These are phyloP conservation scores for Lingula anatina DNA, from an alignment of 2,888 invertebrate genomes.

Conservation along the genomic window DNA sequence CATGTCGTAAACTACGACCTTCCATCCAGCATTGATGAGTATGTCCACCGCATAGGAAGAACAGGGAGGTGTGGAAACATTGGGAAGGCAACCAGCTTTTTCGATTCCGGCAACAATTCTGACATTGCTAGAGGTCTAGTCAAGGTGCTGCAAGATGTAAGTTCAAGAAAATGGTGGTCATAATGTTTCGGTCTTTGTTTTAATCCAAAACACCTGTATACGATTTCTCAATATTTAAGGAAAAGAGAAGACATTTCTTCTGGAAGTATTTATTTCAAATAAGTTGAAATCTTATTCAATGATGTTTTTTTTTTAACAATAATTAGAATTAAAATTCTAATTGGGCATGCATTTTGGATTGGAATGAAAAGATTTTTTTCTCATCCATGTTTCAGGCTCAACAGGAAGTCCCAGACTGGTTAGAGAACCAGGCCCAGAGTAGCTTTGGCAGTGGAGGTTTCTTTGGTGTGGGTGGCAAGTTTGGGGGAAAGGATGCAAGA, in stretches of 20 bases:
- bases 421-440: slow-evolving; percentile 54
- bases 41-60: slow-evolving; percentile 96
- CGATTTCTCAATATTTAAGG: too few species aligned
- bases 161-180: slow-evolving; percentile 7
- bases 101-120: slow-evolving; percentile 49
- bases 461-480: slow-evolving; percentile 45
- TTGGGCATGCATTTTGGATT: too few species aligned
- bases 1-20: slow-evolving; percentile 99
- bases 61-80: slow-evolving; percentile 99
- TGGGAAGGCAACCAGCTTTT: slow-evolving; percentile 56
- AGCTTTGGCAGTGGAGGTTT: slow-evolving; percentile 41
- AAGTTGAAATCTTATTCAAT: too few species aligned
- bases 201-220: not conserved
- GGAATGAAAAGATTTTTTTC: too few species aligned
- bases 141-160: slow-evolving; percentile 65
- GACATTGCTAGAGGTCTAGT: slow-evolving; percentile 64
- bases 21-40: slow-evolving; percentile 97
- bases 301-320: too few species aligned
- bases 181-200: not conserved
- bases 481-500: slow-evolving; percentile 42
- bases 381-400: slow-evolving; percentile 58
- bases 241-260: too few species aligned
- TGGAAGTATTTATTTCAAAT: too few species aligned
- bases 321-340: too few species aligned
- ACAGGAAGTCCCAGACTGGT: slow-evolving; percentile 75